Evolutionary conservation across 2,888 invertebrate genomes (phyloP).

Genomic region (Lycaena phlaeas): DNA sequence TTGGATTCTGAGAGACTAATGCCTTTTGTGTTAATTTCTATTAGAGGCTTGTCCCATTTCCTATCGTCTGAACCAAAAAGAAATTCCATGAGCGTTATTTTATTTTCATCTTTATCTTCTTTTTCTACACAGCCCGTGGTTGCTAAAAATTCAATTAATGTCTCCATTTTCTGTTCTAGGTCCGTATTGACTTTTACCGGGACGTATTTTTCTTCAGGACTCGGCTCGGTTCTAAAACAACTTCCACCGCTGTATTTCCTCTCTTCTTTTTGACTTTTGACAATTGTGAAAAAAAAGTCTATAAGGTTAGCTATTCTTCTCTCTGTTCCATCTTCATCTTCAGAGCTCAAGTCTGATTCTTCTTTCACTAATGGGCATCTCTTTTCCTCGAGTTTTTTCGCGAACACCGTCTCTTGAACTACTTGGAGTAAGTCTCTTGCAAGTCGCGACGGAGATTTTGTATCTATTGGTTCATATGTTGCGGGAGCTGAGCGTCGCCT

Average conservation of each 20-base stretch:
- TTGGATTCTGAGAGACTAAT: slow-evolving; percentile 49
- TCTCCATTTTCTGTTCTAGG: slow-evolving; percentile 65
- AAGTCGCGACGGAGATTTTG: slow-evolving; percentile 47
- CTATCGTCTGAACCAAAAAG: slow-evolving; percentile 54
- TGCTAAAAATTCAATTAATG: slow-evolving; percentile 60
- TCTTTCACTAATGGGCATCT: slow-evolving; percentile 57
- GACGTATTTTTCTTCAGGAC: slow-evolving; percentile 42
- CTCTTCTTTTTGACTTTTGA: slow-evolving; percentile 59
- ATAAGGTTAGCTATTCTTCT: slow-evolving; percentile 59
- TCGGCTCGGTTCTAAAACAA: slow-evolving; percentile 55
- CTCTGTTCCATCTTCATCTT: slow-evolving; percentile 53
- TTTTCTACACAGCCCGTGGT: slow-evolving; percentile 57
- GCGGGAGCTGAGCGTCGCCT: slow-evolving; percentile 49
- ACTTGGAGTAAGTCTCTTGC: slow-evolving; percentile 61
- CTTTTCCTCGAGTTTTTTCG: slow-evolving; percentile 46
- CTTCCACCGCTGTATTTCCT: slow-evolving; percentile 56
- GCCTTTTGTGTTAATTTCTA: slow-evolving; percentile 40
- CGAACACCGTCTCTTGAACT: slow-evolving; percentile 58
- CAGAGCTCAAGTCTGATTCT: slow-evolving; percentile 55
- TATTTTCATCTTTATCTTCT: slow-evolving; percentile 47
- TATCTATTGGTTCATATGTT: slow-evolving; percentile 43
- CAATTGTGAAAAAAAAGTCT: slow-evolving; percentile 66
- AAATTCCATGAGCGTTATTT: slow-evolving; percentile 65
- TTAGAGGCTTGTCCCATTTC: slow-evolving; percentile 36
- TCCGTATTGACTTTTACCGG: slow-evolving; percentile 51